Base-by-base conservation (phyloP, 1,140 invertebrate species). In the Pseudomyrmex flavicornis region DNA sequence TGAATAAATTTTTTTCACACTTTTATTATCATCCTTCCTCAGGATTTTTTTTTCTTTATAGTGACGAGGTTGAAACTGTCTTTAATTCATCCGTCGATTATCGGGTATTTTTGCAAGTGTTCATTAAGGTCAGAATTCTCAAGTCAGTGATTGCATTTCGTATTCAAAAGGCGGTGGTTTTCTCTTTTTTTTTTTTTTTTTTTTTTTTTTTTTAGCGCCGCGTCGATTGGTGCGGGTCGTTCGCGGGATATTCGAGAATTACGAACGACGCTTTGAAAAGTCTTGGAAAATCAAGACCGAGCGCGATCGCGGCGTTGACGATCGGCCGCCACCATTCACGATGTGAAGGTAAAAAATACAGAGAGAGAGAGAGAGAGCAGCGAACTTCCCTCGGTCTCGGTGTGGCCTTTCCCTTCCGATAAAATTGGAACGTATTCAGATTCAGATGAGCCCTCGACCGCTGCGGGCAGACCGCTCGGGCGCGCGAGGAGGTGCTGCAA, bases 341-440 rank as follows among this genome's bases (percentile, higher is more conserved):
- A 35, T 15, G 52, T 20, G 26, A 26, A 44, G 50, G 62, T 58
- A 79, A 15, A 13, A 79, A 70, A 79, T 79, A 70, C 44, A 22
- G 59, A 44, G 17, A 17, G 17, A 17, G 17, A 17, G 17, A 17
- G 17, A 17, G 17, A 17, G 44, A 77, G 62, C 58, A 62, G 72
- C n/a, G 65, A 54, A 84, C 79, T 48, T 84, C 70, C n/a, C 65
- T 63, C 4, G 54, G 63, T 80, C 46, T 76, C 54, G 72, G n/a
- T 58, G 46, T 54, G 35, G 4, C 35, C 35, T 35, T 35, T 35
- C 35, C 35, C 35, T 35, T 44, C 2, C 66, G 83, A 80, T 84
- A 72, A 84, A 83, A 88, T 88, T 85, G 84, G 65, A 88, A 72
- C 26, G 68, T 59, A 85, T 85, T 88, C 84, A 85, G 63, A 88